Percentiles rank a stretch among this genome's conserved stretches.
These are phyloP conservation scores for Oreohelix idahoensis DNA, from an alignment of 1,140 invertebrate genomes.

Conservation along the genomic window DNA sequence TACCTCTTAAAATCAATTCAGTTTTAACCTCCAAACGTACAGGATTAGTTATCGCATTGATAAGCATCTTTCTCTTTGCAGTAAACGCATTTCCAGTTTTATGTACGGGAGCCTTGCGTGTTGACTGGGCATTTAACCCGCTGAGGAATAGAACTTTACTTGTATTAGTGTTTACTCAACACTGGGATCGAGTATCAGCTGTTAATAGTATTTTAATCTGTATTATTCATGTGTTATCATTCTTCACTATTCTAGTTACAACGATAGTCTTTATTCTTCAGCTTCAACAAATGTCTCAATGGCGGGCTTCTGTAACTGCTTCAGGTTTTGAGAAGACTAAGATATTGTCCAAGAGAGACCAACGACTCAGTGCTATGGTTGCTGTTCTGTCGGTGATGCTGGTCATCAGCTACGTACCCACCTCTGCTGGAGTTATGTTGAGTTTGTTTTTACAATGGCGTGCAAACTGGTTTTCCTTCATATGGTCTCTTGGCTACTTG, in stretches of 20 bases:
- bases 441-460: too few relatives aligned
- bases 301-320: too few relatives aligned
- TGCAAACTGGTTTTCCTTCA: too few relatives aligned
- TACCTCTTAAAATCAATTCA: not conserved
- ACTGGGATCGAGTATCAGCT: not conserved
- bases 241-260: not conserved
- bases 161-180: not conserved
- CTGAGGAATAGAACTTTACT: not conserved
- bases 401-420: not conserved
- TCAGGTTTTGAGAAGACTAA: too few relatives aligned
- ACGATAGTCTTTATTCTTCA: too few relatives aligned
- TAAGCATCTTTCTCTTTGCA: not conserved
- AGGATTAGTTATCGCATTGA: not conserved
- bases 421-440: not conserved
- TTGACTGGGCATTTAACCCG: not conserved
- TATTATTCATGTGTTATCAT: not conserved
- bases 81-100: not conserved
- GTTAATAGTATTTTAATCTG: not conserved
- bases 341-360: not conserved
- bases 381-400: not conserved
- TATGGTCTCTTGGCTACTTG: not conserved
- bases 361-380: not conserved
- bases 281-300: too few relatives aligned
- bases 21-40: not conserved
- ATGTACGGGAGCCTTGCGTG: slow-evolving; percentile 13